Percentiles rank a stretch among this genome's conserved stretches.
phyloP scores from a whole-genome alignment of 2,113 vertebrate species.

The Charadrius vociferus region DNA sequence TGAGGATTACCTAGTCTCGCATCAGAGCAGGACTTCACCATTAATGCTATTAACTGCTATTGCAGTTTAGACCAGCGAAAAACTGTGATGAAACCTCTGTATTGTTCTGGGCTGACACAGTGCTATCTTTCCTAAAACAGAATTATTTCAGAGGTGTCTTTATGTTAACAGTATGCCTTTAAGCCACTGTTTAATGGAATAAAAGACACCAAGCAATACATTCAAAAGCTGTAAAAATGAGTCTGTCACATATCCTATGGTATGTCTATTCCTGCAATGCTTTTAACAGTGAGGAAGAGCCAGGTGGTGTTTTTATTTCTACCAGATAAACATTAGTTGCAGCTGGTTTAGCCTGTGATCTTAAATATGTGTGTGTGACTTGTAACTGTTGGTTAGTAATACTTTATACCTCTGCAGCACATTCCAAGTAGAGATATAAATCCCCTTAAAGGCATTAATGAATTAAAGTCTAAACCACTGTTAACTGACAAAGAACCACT shows the following conservation, averaged over 20 bases:
- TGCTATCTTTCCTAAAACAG: not conserved
- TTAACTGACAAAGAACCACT: not conserved
- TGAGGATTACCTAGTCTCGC: not conserved
- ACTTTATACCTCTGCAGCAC: not conserved
- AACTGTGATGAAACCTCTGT: not conserved
- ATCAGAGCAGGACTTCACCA: not conserved
- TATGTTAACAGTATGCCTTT: not conserved
- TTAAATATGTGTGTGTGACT: not conserved
- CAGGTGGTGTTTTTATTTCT: constrained; percentile 20
- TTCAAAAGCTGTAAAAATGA: not conserved
- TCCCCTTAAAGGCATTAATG: not conserved
- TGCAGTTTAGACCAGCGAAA: not conserved
- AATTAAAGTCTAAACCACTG: not conserved
- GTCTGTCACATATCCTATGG: not conserved
- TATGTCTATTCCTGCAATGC: not conserved
- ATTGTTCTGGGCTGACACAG: not conserved
- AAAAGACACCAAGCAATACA: not conserved
- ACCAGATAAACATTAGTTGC: not conserved
- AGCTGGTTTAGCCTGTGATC: not conserved
- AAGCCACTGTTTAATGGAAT: not conserved
- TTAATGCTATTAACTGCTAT: no score
- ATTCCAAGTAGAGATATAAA: not conserved
- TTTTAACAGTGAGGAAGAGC: not conserved
- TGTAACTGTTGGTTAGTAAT: not conserved
- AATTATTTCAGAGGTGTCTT: not conserved